Conservation (phyloP, 2,113 vertebrate genomes). For the Prinia subflava region DNA sequence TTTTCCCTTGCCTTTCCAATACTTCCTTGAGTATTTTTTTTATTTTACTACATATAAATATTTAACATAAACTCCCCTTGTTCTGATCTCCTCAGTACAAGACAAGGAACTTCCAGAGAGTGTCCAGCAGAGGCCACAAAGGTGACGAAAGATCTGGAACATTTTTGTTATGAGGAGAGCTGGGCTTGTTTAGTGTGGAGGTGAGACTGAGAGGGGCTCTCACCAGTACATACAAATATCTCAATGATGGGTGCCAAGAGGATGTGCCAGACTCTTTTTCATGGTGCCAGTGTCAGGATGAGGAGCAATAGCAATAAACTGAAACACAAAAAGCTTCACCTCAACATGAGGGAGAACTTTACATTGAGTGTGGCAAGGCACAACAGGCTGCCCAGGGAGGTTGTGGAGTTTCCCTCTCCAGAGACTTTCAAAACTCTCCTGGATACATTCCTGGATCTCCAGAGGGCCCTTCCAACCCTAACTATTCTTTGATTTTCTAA, state of each 20-base stretch:
- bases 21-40: not conserved
- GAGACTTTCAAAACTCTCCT: not conserved
- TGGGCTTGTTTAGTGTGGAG: not conserved
- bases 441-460: accelerated
- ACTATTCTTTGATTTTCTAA: not conserved
- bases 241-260: not conserved
- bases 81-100: not conserved
- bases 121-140: not conserved
- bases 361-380: not conserved
- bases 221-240: not conserved
- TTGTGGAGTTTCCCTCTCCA: too few relatives aligned
- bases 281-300: accelerated
- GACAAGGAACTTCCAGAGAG: not conserved
- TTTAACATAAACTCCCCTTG: not conserved
- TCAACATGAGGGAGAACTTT: not conserved
- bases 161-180: not conserved
- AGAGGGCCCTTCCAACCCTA: not conserved
- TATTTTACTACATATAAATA: not conserved
- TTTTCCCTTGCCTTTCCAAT: not conserved
- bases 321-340: not conserved
- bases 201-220: not conserved
- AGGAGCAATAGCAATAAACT: not conserved
- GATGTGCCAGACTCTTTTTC: not conserved
- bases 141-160: not conserved
- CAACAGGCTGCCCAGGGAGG: not conserved